Base-by-base conservation (phyloP, 1,140 invertebrate species). In the Atta texana region DNA sequence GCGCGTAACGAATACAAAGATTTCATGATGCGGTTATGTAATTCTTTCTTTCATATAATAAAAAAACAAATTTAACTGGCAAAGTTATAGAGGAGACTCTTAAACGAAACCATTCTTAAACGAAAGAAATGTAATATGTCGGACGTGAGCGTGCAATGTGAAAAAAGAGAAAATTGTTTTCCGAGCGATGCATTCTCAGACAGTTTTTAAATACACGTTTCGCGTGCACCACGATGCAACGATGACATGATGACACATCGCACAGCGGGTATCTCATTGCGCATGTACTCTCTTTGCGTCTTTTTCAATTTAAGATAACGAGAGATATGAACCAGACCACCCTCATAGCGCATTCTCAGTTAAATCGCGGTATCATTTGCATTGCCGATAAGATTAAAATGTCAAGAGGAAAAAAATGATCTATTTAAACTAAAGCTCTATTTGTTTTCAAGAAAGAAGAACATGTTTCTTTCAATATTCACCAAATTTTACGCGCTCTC, bases 261-360 rank as follows among this genome's bases (percentile, higher is more conserved):
- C 18, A 8, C n/a, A n/a, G 14, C 39, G 3, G 6, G n/a, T 72
- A 51, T 61, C 39, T 44, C 18, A 14, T 68, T 12, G 44, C 16
- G 51, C 66, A 3, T 53, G 8, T 10, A n/a, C n/a, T 10, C 18
- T 72, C 3, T 51, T 31, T 7, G 18, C 12, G n/a, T 82, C 21
- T 44, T 49, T 55, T 34, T 55, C 7, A 14, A 18, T 72, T 82
- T 21, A 74, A 72, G 68, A 84, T 84, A 84, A 75, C 39, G 24
- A 74, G n/a, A 34, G 24, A 16, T 8, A 75, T 75, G 21, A 34
- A 57, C n/a, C 24, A 5, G 2, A 74, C 1, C 14, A 31, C 7
- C n/a, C 16, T 44, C n/a, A 71, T 71, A 21, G 59, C 18, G 44
- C 61, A 53, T 71, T 16, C 8, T 24, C 5, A 8, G 0, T 3